A percentile compares a stretch with the other conserved stretches of the same genome.
Evolutionary conservation across 2,113 vertebrate genomes (phyloP).

Genomic region (Lethenteron reissneri): DNA sequence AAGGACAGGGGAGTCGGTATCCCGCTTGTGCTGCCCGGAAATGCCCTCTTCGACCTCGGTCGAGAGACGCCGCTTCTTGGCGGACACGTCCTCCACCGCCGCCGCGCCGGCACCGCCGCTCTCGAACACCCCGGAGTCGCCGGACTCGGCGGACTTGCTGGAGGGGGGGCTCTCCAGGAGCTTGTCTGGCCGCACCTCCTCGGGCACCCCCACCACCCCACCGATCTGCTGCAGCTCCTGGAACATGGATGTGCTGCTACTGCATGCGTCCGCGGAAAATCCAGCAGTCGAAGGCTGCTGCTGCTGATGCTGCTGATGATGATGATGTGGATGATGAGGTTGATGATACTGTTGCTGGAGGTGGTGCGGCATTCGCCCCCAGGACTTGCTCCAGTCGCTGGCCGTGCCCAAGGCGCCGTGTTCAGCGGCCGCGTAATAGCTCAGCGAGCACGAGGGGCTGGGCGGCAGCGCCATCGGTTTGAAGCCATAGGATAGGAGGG

Average conservation of each 20-base stretch:
- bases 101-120: not conserved
- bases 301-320: too few species aligned
- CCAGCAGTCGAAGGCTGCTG: not conserved
- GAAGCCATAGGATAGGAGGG: not conserved
- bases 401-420: not conserved
- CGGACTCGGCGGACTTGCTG: not conserved
- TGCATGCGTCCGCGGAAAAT: not conserved
- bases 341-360: not conserved
- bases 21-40: too few species aligned
- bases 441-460: constrained; percentile 1
- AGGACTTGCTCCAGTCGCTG: not conserved
- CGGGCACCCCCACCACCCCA: too few species aligned
- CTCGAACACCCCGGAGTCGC: not conserved
- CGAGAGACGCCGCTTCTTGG: constrained; percentile 2
- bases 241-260: not conserved
- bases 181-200: too few species aligned
- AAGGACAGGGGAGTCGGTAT: too few species aligned
- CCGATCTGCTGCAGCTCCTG: constrained; percentile 4
- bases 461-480: not conserved
- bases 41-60: not conserved
- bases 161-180: too few species aligned
- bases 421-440: not conserved
- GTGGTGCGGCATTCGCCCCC: constrained; percentile 1
- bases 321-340: too few species aligned
- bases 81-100: not conserved